These are phyloP conservation scores for Drosophila rhopaloa DNA, from an alignment of 1,140 invertebrate species.

Conservation along the genomic window DNA sequence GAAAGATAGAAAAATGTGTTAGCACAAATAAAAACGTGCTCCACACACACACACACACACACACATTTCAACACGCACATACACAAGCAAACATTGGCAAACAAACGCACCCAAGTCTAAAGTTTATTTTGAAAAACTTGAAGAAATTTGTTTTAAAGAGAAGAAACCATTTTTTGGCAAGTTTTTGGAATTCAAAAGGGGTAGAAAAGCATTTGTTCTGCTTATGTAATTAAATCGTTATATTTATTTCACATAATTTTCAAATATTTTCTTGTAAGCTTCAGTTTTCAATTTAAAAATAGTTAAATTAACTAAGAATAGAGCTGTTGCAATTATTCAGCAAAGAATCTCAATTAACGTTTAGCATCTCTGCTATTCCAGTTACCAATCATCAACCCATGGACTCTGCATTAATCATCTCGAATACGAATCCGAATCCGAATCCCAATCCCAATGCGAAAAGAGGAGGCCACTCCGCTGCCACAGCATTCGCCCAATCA, in stretches of 20 bases:
- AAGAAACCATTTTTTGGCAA: not conserved
- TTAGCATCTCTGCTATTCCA: not conserved
- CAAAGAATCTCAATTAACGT: not conserved
- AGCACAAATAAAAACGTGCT: constrained; percentile 50
- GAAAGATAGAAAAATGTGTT: constrained; percentile 62
- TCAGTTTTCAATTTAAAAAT: too few species aligned
- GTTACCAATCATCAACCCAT: not conserved
- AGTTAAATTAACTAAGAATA: too few species aligned
- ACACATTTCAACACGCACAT: constrained; percentile 5
- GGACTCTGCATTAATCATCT: not conserved
- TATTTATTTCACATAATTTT: not conserved
- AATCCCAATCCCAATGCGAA: not conserved
- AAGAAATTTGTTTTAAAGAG: constrained; percentile 11
- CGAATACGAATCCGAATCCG: not conserved
- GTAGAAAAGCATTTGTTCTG: too few species aligned
- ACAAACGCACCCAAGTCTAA: constrained; percentile 5
- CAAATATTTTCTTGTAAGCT: not conserved
- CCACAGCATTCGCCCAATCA: constrained; percentile 54
- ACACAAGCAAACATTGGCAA: constrained; percentile 20
- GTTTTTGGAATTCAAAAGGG: not conserved
- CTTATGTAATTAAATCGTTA: not conserved
- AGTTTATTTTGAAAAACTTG: constrained; percentile 18
- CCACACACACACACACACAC: constrained; percentile 13
- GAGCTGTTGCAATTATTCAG: not conserved
- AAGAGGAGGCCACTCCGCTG: constrained; percentile 6